Conservation (phyloP, 1,140 invertebrate species). For the Neotoxoptera formosana region DNA sequence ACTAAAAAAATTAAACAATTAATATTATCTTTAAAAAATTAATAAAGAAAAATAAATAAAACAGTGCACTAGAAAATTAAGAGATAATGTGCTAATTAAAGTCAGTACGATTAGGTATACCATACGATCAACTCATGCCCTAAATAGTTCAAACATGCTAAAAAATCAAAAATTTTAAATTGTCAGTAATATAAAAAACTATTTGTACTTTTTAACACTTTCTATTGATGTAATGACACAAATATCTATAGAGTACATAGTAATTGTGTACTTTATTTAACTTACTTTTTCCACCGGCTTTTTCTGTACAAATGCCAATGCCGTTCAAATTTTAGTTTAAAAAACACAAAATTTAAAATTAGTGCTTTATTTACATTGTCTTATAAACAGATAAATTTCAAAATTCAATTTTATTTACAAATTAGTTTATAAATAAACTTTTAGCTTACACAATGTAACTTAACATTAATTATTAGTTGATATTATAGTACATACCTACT, state of each 20-base stretch:
- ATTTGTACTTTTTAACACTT: background rate
- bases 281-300: constrained; percentile 73
- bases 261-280: constrained; percentile 41
- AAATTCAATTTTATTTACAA: background rate
- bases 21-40: constrained; percentile 17
- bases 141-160: constrained; percentile 25
- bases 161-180: constrained; percentile 20
- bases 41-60: constrained; percentile 1
- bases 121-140: constrained; percentile 16
- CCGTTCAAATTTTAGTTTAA: constrained; percentile 60
- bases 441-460: background rate
- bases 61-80: constrained; percentile 40
- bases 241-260: constrained; percentile 18
- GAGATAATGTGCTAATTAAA: constrained; percentile 27
- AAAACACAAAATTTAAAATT: constrained; percentile 57
- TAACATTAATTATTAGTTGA: background rate
- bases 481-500: background rate
- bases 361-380: constrained; percentile 47
- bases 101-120: constrained; percentile 39
- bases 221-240: constrained; percentile 7
- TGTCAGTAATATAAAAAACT: background rate
- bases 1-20: constrained; percentile 66
- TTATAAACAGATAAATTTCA: constrained; percentile 4
- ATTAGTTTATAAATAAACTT: background rate
- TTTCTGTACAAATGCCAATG: constrained; percentile 64